Evolutionary conservation across 64 coral and sea anemone genomes (phyloP).

Genomic region (Catalaphyllia jardinei): DNA sequence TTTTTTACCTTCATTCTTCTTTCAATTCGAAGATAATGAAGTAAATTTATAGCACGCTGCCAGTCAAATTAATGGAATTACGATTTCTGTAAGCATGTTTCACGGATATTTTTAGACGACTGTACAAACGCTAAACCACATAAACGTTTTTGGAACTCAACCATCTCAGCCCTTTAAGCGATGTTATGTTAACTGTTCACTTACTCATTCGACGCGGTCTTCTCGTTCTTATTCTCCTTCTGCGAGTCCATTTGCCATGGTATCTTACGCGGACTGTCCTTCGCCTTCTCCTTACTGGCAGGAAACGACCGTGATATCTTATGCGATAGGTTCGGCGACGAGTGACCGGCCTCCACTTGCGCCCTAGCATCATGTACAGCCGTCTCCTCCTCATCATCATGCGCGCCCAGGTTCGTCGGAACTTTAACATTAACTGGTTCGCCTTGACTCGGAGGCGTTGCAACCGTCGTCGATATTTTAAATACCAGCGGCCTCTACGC

Average conservation of each 20-base stretch:
- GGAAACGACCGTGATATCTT: background rate
- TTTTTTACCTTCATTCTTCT: too few species aligned
- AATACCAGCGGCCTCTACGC: background rate
- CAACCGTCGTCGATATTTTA: background rate
- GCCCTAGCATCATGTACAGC: conserved; percentile 5
- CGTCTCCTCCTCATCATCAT: conserved; percentile 12
- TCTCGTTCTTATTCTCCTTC: background rate
- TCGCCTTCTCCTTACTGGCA: background rate
- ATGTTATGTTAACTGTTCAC: background rate
- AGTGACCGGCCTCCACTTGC: background rate
- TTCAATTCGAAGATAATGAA: too few species aligned
- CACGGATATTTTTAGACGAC: too few species aligned
- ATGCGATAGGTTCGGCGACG: background rate
- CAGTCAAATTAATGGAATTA: too few species aligned
- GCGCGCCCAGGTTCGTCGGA: background rate
- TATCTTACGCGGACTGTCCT: background rate
- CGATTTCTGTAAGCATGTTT: too few species aligned
- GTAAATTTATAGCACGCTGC: too few species aligned
- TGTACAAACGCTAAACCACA: too few species aligned
- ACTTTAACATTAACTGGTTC: background rate
- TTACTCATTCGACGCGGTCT: conserved; percentile 11
- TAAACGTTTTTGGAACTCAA: too few species aligned
- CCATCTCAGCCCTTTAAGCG: too few species aligned
- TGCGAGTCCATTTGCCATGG: background rate
- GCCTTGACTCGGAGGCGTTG: background rate